Evolutionary conservation across 2,888 invertebrate genomes (phyloP).

Genomic region (Clusia tigrina): DNA sequence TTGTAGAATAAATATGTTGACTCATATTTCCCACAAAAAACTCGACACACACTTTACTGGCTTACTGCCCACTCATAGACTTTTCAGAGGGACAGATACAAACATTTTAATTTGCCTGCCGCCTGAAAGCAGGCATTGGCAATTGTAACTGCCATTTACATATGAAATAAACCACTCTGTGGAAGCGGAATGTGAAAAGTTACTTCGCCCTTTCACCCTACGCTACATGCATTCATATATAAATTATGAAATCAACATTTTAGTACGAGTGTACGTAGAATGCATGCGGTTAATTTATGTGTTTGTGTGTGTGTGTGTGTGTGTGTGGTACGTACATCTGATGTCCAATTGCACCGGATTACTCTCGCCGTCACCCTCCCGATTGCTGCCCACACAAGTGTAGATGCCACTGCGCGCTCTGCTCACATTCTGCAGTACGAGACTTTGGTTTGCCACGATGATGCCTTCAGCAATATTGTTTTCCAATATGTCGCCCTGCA

Average conservation of each 20-base stretch:
- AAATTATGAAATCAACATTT: not conserved
- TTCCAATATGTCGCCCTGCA: conserved; percentile 77
- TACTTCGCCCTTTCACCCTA: too few species aligned
- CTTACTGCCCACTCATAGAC: too few species aligned
- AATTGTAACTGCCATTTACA: too few species aligned
- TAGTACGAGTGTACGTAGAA: conserved; percentile 4
- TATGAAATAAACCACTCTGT: too few species aligned
- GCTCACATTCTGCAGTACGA: conserved; percentile 86
- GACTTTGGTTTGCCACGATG: conserved; percentile 87
- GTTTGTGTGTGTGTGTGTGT: conserved; percentile 4
- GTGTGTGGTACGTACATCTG: conserved; percentile 72
- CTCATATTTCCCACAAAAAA: too few species aligned
- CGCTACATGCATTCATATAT: not conserved
- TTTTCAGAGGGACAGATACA: too few species aligned
- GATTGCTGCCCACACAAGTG: conserved; percentile 87
- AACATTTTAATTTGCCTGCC: too few species aligned
- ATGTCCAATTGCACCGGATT: conserved; percentile 85
- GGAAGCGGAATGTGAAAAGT: too few species aligned
- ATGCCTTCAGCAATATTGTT: conserved; percentile 83
- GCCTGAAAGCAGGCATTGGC: too few species aligned
- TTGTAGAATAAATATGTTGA: too few species aligned
- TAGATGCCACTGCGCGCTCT: conserved; percentile 81
- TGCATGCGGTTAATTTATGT: conserved; percentile 3
- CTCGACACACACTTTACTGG: too few species aligned
- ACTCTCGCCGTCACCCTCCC: conserved; percentile 87